phyloP scores from a whole-genome alignment of 2,797 vertebrate genomes.

The Phoeniculus purpureus region DNA sequence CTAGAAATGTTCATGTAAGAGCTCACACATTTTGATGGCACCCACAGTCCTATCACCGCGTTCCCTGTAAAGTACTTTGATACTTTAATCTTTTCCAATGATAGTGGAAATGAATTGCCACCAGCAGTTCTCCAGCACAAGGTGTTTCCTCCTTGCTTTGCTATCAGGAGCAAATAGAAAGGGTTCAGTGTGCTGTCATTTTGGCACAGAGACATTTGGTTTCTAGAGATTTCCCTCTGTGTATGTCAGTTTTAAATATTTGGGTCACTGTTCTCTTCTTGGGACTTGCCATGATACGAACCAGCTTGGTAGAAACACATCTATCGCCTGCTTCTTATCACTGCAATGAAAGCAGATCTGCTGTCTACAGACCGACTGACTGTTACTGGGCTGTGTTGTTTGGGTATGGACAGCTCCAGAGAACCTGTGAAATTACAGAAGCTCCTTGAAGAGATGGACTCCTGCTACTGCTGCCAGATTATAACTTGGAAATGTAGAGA shows the following conservation, averaged over 20 bases:
- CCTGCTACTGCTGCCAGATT: background rate
- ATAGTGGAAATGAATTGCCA: conserved; percentile 40
- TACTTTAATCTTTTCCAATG: conserved; percentile 21
- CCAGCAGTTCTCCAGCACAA: background rate
- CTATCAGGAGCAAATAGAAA: background rate
- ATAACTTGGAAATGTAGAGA: background rate
- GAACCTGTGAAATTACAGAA: background rate
- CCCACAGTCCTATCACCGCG: background rate
- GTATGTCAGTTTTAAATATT: background rate
- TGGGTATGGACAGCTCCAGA: background rate
- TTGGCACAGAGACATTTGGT: background rate
- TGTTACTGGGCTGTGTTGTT: background rate
- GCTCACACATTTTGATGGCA: conserved; percentile 56
- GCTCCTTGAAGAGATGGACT: background rate
- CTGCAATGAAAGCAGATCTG: background rate
- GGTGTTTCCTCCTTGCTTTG: conserved; percentile 16
- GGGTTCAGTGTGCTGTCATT: background rate
- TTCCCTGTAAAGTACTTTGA: conserved; percentile 28
- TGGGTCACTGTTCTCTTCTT: background rate
- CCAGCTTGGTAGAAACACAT: background rate
- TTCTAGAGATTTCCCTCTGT: background rate
- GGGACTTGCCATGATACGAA: background rate
- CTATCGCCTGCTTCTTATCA: background rate
- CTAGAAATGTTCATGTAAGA: conserved; percentile 49
- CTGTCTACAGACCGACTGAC: background rate